Conservation (phyloP, 2,797 vertebrate species). For the Xiphorhynchus erythropygius region DNA sequence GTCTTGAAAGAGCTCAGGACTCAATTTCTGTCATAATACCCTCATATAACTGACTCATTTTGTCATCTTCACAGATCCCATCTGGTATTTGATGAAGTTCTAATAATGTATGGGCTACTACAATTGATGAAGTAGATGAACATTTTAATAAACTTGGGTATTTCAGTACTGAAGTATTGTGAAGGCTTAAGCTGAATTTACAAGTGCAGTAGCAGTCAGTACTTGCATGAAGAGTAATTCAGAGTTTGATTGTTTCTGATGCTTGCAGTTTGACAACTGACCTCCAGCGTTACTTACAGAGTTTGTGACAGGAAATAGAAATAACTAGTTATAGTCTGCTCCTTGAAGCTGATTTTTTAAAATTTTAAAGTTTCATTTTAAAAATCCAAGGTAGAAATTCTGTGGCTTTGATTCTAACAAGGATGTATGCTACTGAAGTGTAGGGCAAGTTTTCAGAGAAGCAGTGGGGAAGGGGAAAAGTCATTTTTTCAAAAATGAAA, state of each 20-base stretch:
- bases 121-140: not conserved
- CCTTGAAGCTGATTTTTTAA: not conserved
- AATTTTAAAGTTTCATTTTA: not conserved
- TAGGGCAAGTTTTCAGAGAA: not conserved
- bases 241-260: not conserved
- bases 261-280: not conserved
- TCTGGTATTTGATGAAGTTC: not conserved
- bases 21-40: not conserved
- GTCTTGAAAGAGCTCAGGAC: not conserved
- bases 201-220: not conserved
- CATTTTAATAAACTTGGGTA: not conserved
- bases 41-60: not conserved
- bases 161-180: not conserved
- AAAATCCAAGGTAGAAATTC: not conserved
- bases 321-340: not conserved
- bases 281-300: not conserved
- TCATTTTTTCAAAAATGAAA: not conserved
- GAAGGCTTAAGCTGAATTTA: not conserved
- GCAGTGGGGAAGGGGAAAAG: not conserved
- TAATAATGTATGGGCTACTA: not conserved
- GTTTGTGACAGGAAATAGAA: not conserved
- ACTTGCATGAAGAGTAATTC: not conserved
- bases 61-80: not conserved
- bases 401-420: not conserved
- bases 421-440: not conserved